Evolutionary conservation across 2,797 vertebrate genomes (phyloP), one percentile per base, ranked within the genome.

Genomic region (Anas bahamensis): DNA sequence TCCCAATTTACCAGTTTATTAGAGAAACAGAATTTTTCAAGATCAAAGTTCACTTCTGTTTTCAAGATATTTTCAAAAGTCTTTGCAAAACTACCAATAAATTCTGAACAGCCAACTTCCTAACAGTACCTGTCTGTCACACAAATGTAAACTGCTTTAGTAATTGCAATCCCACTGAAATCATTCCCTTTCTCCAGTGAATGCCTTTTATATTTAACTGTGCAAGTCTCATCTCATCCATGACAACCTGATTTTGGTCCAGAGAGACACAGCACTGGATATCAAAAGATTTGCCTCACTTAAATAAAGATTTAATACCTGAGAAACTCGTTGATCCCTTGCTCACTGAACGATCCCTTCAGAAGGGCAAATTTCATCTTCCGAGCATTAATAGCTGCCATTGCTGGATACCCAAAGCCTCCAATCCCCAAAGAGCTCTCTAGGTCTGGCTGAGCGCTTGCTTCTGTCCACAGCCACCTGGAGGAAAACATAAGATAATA

Each of bases 361-460:
- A 99, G 98, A 53, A 99, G 98, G 23, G 99, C 99, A 77, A 99
- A 99, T 68, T 99, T 99, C 99, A 99, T 99, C 96, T 99, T 99
- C 86, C 99, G 98, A 7, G 98, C 95, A 71, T 99, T 99, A 87
- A 99, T 97, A 87, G 99, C 99, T 2, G 99, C 99, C 99, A 99
- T 99, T 83, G 99, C 99, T 1, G 99, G 99, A 94, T 99, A 99
- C 9, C 99, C 99, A 26, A 99, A 99, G 10, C 99, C 99, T 42
- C 99, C 99, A 3, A 99, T 99, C 14, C 99, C 99, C 91, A 99
- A 84, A 4, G 99, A 97, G 0, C 95, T 94, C 97, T 99, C 99
- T 50, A 99, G 98, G 4, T 99, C 98, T 93, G 98, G 95, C 96
- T 99, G 99, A 85, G 98, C 98, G 26, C 99, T 99, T 4, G 99